phyloP scores from a whole-genome alignment of 2,113 vertebrate genomes.

The Antigone vipio region DNA sequence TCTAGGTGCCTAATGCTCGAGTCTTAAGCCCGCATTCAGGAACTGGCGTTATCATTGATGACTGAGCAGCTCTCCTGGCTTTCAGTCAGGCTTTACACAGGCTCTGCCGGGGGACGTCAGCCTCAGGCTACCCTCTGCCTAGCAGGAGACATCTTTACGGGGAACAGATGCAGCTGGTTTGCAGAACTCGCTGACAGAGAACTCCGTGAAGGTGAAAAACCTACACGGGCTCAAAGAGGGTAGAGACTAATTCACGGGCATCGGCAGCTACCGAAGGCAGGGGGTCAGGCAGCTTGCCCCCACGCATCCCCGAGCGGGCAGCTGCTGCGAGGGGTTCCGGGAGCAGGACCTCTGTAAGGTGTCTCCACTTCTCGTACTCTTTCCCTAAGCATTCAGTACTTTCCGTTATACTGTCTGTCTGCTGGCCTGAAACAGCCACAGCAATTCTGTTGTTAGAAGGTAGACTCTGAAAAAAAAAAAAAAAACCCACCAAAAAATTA shows the following conservation, averaged over 20 bases:
- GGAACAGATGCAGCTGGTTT: not conserved
- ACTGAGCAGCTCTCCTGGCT: not conserved
- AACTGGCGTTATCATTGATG: not conserved
- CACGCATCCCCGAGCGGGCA: not conserved
- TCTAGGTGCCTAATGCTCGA: accelerated
- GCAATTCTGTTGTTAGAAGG: not conserved
- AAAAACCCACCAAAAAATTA: not conserved
- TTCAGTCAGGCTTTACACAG: not conserved
- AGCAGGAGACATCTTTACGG: not conserved
- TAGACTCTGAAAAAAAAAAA: not conserved
- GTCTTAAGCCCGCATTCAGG: not conserved
- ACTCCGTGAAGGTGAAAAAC: not conserved
- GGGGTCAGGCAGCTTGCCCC: not conserved
- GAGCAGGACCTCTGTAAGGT: not conserved
- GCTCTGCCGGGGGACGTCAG: not conserved
- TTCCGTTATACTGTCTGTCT: not conserved
- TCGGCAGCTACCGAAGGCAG: not conserved
- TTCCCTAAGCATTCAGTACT: not conserved
- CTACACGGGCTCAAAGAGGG: not conserved
- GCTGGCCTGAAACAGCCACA: not conserved
- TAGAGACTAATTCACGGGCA: not conserved
- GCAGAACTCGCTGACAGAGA: not conserved
- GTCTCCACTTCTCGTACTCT: not conserved
- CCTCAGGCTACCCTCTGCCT: not conserved
- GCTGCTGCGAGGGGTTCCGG: not conserved